These are phyloP conservation scores for Cyprinodon variegatus DNA, from an alignment of 2,113 vertebrate genomes.

Conservation along the genomic window DNA sequence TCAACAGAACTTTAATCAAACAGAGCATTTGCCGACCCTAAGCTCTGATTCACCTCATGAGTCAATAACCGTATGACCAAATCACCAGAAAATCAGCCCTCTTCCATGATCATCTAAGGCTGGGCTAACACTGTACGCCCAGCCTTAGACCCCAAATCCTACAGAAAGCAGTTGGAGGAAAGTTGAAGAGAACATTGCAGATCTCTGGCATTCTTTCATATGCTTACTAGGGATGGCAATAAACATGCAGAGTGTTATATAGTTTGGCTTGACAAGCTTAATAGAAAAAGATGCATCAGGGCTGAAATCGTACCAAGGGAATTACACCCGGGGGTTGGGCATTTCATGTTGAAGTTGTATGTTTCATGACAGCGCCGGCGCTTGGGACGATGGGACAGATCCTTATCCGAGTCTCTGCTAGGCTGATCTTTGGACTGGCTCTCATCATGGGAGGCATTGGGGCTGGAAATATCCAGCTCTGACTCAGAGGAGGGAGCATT, in stretches of 20 bases:
- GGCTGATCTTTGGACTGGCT: slow-evolving; percentile 92
- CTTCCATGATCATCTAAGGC: no score
- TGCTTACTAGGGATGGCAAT: not conserved
- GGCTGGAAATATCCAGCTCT: slow-evolving; percentile 98
- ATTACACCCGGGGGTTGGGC: slow-evolving; percentile 96
- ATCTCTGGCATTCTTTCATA: not conserved
- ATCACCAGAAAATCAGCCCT: no score
- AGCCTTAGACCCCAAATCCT: no score
- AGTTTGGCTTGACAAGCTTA: not conserved
- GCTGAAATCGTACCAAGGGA: slow-evolving; percentile 85
- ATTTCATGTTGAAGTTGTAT: slow-evolving; percentile 99
- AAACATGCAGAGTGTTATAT: not conserved
- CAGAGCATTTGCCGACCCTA: no score
- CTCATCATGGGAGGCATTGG: slow-evolving; percentile 95
- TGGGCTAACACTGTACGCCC: no score
- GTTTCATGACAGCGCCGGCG: slow-evolving; percentile 97
- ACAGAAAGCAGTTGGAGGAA: no score
- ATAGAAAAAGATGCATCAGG: not conserved
- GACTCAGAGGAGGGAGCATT: slow-evolving; percentile 99
- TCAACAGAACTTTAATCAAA: no score
- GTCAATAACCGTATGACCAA: no score
- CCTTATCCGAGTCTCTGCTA: slow-evolving; percentile 93
- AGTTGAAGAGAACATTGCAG: not conserved
- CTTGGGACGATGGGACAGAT: slow-evolving; percentile 95
- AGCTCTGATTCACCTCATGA: no score